Base-by-base conservation (phyloP, 1,140 invertebrate genomes). In the Aphaenogaster rudis region DNA sequence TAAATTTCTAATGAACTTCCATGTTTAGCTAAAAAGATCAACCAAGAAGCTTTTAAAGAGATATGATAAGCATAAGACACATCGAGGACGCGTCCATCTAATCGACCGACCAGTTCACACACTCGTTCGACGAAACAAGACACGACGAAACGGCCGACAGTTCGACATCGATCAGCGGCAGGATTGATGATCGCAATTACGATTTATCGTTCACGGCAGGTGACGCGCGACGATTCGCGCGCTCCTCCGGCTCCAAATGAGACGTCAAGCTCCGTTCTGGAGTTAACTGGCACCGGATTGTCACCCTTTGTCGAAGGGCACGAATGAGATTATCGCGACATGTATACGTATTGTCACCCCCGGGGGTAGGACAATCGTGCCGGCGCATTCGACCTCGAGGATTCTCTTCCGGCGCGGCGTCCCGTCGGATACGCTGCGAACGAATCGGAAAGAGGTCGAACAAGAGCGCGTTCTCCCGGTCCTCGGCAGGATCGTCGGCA, bases 291-390 rank as follows among this genome's bases (percentile, higher is more conserved):
- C 72, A 74, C 17, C 39, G 17, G 39, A 61, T 50, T n/a, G 80
- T 76, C 80, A 63, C 87, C 86, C 86, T 84, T 93, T 77, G 88
- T 90, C 63, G 42, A 87, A 82, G 72, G 69, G 79, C 85, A 74
- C 80, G 72, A 92, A 92, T 86, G 86, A 88, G 88, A 91, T 91
- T 52, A 80, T 36, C 76, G 54, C 48, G 88, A 92, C 78, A 57
- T n/a, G 21, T 48, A 69, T 36, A 79, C 8, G 21, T n/a, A 64
- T 92, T 92, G 90, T 94, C 92, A 92, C 54, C 50, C 88, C 2
- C 57, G 36, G 85, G 89, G 67, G 89, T 84, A 89, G 88, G 92
- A 92, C 91, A 93, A 92, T 93, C 87, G 89, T 91, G 88, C 82
- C 57, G 79, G 63, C 54, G 87, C 81, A 91, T 91, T 91, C 57